A percentile compares a stretch with the other conserved stretches of the same genome.
phyloP scores from a whole-genome alignment of 2,888 invertebrate species.

The Parelbella ahira region DNA sequence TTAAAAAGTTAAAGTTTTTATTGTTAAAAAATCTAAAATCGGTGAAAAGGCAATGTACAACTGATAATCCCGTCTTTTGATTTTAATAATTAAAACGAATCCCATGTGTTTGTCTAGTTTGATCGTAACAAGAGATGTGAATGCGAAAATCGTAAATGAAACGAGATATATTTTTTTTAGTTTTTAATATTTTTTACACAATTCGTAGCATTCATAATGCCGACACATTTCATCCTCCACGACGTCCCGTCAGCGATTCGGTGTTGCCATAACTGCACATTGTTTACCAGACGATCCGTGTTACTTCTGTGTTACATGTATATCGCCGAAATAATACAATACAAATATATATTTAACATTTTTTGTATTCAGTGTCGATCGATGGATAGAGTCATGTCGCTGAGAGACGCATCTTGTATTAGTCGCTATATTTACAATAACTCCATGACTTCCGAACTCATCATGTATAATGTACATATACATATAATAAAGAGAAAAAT shows the following conservation, averaged over 20 bases:
- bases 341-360: constrained; percentile 70
- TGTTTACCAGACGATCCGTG: constrained; percentile 51
- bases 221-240: constrained; percentile 63
- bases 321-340: constrained; percentile 66
- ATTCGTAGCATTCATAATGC: constrained; percentile 82
- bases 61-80: too few relatives aligned
- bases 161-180: constrained; percentile 73
- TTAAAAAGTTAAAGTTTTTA: too few relatives aligned
- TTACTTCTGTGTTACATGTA: constrained; percentile 50
- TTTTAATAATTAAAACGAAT: too few relatives aligned
- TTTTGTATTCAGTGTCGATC: constrained; percentile 34
- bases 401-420: constrained; percentile 61
- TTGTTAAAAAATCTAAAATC: too few relatives aligned
- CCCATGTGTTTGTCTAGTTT: too few relatives aligned
- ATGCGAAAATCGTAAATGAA: too few relatives aligned
- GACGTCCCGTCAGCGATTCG: constrained; percentile 57
- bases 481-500: constrained; percentile 77
- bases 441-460: constrained; percentile 72
- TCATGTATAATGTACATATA: constrained; percentile 75
- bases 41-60: too few relatives aligned
- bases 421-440: constrained; percentile 76
- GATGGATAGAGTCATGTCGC: constrained; percentile 53
- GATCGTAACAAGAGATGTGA: too few relatives aligned
- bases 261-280: constrained; percentile 40
- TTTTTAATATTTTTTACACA: constrained; percentile 82